Percentiles rank a stretch among this genome's conserved stretches.
phyloP scores from a whole-genome alignment of 2,888 invertebrate species.

The Digitonthophagus gazella region DNA sequence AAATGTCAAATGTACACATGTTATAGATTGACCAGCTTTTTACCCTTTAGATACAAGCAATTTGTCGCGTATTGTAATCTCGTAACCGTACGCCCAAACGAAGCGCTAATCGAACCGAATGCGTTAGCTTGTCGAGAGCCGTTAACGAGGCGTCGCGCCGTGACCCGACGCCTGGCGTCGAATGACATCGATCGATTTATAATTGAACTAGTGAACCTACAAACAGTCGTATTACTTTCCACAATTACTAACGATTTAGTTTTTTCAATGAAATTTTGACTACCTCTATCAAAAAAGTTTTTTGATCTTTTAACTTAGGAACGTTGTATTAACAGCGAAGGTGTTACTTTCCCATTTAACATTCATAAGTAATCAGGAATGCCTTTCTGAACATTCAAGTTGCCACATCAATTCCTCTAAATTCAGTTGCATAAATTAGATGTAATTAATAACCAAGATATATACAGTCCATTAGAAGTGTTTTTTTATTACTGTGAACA shows the following conservation, averaged over 20 bases:
- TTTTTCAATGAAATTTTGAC: not conserved
- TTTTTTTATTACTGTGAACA: too few species aligned
- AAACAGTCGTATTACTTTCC: not conserved
- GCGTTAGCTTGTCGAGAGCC: constrained; percentile 1
- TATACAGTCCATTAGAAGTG: too few species aligned
- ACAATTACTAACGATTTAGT: not conserved
- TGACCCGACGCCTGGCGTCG: not conserved
- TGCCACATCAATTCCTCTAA: too few species aligned
- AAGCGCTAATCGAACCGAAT: constrained; percentile 4
- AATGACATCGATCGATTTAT: not conserved
- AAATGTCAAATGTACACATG: constrained; percentile 1
- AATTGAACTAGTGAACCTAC: not conserved
- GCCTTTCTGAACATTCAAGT: too few species aligned
- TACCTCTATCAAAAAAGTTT: too few species aligned
- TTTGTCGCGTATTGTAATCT: constrained; percentile 12
- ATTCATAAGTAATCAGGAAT: too few species aligned
- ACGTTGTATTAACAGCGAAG: too few species aligned
- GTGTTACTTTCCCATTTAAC: too few species aligned
- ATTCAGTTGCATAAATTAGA: too few species aligned
- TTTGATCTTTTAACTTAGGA: too few species aligned
- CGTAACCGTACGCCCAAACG: constrained; percentile 7
- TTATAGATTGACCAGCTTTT: not conserved
- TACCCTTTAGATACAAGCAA: constrained; percentile 5
- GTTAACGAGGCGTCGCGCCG: not conserved
- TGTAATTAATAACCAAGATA: too few species aligned